These are phyloP conservation scores for Hippasteria phrygiana DNA, from an alignment of 53 echinoderm and acorn worm species.

Conservation along the genomic window DNA sequence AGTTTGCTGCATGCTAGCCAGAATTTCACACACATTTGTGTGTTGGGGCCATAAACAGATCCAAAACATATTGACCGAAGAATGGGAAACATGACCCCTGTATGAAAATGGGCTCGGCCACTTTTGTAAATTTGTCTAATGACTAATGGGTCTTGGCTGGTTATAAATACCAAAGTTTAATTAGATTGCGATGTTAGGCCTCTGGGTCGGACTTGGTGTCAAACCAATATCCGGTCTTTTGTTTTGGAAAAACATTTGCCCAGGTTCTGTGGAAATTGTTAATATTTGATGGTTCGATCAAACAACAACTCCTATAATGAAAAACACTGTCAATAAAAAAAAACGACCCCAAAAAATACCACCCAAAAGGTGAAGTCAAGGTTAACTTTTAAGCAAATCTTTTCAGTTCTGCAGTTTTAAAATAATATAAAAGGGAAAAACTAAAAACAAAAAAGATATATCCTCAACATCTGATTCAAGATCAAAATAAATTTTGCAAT, in stretches of 20 bases:
- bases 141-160: conserved; percentile 21
- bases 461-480: too few relatives aligned
- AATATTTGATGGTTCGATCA: background rate
- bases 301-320: background rate
- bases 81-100: background rate
- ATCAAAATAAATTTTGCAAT: too few relatives aligned
- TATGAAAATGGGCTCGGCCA: background rate
- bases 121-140: conserved; percentile 41
- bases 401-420: too few relatives aligned
- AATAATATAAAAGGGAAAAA: too few relatives aligned
- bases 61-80: background rate
- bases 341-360: background rate
- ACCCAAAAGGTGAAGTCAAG: background rate
- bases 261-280: conserved; percentile 8
- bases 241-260: conserved; percentile 4
- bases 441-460: too few relatives aligned
- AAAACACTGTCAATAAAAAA: background rate
- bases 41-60: conserved; percentile 5
- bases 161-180: conserved; percentile 16
- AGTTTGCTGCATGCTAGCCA: too few relatives aligned
- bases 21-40: too few relatives aligned
- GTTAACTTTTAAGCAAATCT: too few relatives aligned
- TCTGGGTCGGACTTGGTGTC: background rate
- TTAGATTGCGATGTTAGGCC: background rate
- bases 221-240: conserved; percentile 12